Base-by-base conservation (phyloP, 2,113 vertebrate species). In the Empidonax alnorum region DNA sequence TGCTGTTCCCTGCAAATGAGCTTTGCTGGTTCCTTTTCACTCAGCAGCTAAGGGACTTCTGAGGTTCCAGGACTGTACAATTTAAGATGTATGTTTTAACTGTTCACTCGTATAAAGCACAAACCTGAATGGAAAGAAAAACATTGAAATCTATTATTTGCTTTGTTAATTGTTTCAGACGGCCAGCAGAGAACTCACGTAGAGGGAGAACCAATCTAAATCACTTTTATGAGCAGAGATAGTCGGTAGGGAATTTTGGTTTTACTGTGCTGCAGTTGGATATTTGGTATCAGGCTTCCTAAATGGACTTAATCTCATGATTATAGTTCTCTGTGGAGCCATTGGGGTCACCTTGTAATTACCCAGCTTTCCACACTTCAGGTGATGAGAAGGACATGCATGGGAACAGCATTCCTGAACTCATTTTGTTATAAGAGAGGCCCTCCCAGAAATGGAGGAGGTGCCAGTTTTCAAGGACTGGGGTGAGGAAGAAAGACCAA, bases 201-300 rank as follows among this genome's bases (percentile, higher is more conserved):
- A 16, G 37, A 42, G 75, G 53, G 86, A 81, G 81, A 91, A 95
- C 46, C 53, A 88, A 82, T 59, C 75, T 93, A 97, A 97, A 97
- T 95, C 91, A 95, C 68, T 96, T 97, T 96, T 93, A 96, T 90
- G 86, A 89, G 87, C 86, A 91, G 56, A 93, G 92, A 91, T 85
- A 86, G 67, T 84, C 68, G 3, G 61, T 50, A 42, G 84, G 91
- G 90, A 90, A 95, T 97, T 96, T 95, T 74, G 53, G 14, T 95
- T 94, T 95, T 94, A 91, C 74, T 88, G 53, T 65, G 47, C 69
- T 89, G 61, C 52, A 76, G 75, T 88, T 84, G 78, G 62, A 80
- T 97, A 90, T 92, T 92, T 89, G 44, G 91, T 94, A 91, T 95
- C 84, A 85, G 74, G 37, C 88, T 96, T 95, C 93, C 65, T 96